Evolutionary conservation across 2,113 vertebrate species (phyloP).

Genomic region (Colius striatus): DNA sequence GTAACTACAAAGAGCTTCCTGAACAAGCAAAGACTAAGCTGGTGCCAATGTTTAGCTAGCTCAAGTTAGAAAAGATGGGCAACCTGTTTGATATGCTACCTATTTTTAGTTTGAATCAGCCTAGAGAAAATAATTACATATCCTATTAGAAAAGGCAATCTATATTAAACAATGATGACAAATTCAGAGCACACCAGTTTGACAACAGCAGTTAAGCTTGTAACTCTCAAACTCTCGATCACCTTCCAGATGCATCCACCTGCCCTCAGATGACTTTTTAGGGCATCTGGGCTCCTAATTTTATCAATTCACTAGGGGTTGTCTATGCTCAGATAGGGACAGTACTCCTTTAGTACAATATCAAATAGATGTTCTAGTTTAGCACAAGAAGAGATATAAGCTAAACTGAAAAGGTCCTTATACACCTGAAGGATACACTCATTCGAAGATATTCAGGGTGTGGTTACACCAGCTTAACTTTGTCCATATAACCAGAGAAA

Average conservation of each 20-base stretch:
- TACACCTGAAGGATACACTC: neutral
- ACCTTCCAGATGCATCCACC: neutral
- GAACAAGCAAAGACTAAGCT: neutral
- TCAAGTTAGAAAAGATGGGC: neutral
- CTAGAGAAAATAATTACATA: neutral
- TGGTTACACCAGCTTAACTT: conserved; percentile 12
- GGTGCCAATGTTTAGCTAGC: neutral
- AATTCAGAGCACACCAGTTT: neutral
- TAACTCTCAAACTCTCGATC: neutral
- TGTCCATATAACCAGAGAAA: neutral
- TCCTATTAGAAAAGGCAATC: neutral
- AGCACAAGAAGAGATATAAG: neutral
- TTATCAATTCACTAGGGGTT: neutral
- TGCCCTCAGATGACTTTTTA: neutral
- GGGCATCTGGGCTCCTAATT: neutral
- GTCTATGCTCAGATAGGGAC: neutral
- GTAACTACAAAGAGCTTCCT: neutral
- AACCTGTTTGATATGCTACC: neutral
- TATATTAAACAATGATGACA: neutral
- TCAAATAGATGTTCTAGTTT: neutral
- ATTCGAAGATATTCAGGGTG: neutral
- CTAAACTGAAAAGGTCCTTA: neutral
- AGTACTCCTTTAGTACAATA: neutral
- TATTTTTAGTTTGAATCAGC: neutral
- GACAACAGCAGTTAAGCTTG: neutral